Percentiles rank a stretch among this genome's conserved stretches.
Evolutionary conservation across 1,140 invertebrate species (phyloP).

Genomic region (Papilio polyxenes): DNA sequence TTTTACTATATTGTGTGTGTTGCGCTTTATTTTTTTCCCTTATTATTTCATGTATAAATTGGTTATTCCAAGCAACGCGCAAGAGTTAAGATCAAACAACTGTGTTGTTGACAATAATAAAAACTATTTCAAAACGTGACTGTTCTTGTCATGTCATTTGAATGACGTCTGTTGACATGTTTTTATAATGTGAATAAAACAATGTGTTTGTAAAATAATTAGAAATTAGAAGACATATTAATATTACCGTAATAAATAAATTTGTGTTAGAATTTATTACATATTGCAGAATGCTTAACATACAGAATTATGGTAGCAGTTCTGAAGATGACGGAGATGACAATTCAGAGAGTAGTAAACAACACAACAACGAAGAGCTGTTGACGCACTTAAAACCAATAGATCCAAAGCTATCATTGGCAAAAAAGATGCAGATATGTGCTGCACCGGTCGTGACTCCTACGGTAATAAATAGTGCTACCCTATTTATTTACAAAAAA

Average conservation of each 20-base stretch:
- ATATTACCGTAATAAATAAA: conserved; percentile 5
- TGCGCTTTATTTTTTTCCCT: not conserved
- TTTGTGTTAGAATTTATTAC: not conserved
- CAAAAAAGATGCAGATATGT: conserved; percentile 85
- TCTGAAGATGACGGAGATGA: conserved; percentile 80
- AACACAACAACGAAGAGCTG: conserved; percentile 71
- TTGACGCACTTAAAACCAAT: conserved; percentile 82
- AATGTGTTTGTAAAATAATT: not conserved
- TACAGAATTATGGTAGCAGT: conserved; percentile 85
- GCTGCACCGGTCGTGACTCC: conserved; percentile 90
- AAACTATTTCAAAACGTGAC: not conserved
- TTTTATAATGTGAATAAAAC: not conserved
- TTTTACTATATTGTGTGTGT: not conserved
- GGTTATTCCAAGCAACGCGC: not conserved
- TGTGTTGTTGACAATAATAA: too few relatives aligned
- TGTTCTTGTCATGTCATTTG: not conserved
- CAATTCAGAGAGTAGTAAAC: conserved; percentile 63
- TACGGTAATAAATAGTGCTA: conserved; percentile 78
- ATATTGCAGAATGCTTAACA: conserved; percentile 79
- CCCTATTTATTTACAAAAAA: not conserved
- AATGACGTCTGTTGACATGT: not conserved
- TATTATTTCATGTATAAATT: not conserved
- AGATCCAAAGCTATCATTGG: conserved; percentile 75
- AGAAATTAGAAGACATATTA: conserved; percentile 15
- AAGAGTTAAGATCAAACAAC: not conserved